A percentile compares a stretch with the other conserved stretches of the same genome.
Conservation (phyloP, 2,797 vertebrate species). For the Bradypus variegatus region DNA sequence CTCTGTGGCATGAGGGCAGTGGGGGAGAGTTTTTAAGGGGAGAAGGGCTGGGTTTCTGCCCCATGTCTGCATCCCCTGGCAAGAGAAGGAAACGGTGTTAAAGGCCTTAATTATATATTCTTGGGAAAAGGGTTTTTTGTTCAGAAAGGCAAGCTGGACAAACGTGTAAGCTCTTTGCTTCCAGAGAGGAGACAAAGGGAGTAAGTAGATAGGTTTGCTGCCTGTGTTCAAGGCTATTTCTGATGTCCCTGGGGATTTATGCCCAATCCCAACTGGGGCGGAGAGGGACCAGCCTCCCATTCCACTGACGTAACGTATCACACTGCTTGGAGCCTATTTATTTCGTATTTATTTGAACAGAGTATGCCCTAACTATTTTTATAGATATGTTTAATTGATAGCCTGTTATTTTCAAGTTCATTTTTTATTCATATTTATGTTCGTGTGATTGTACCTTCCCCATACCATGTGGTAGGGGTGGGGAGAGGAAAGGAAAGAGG, state of each 20-base stretch:
- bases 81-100: neutral
- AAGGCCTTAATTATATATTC: slow-evolving; percentile 38
- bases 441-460: slow-evolving; percentile 65
- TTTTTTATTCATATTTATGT: slow-evolving; percentile 73
- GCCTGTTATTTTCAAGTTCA: slow-evolving; percentile 71
- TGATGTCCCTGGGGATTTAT: slow-evolving; percentile 48
- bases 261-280: slow-evolving; percentile 44
- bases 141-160: slow-evolving; percentile 34
- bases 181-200: slow-evolving; percentile 45
- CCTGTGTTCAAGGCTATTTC: slow-evolving; percentile 47
- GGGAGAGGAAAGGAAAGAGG: neutral
- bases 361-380: slow-evolving; percentile 79
- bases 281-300: slow-evolving; percentile 74
- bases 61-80: accelerated
- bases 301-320: slow-evolving; percentile 67
- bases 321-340: slow-evolving; percentile 80
- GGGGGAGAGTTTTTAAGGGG: neutral
- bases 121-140: slow-evolving; percentile 37
- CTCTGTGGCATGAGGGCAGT: neutral
- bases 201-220: slow-evolving; percentile 51
- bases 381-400: slow-evolving; percentile 79
- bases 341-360: slow-evolving; percentile 85
- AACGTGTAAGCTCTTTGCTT: slow-evolving; percentile 22
- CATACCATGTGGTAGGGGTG: slow-evolving; percentile 18
- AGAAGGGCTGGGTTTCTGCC: neutral